A percentile compares a stretch with the other conserved stretches of the same genome.
phyloP scores from a whole-genome alignment of 2,797 vertebrate species.

The Eutrigla gurnardus region DNA sequence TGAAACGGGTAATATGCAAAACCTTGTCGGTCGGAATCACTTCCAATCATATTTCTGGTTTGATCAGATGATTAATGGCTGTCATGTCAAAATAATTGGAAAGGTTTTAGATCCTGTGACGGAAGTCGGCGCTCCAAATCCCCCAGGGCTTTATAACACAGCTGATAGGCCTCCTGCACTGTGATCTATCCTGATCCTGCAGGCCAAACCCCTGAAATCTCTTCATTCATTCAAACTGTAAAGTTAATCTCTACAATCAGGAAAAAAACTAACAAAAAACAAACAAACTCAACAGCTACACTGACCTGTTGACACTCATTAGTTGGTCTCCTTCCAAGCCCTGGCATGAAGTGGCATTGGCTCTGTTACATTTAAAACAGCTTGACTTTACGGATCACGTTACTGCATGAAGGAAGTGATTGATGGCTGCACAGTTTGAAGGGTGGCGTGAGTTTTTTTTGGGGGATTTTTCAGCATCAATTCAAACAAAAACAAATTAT shows the following conservation, averaged over 20 bases:
- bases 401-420: no score
- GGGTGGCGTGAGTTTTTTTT: neutral
- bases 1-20: neutral
- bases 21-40: neutral
- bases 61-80: neutral
- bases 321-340: neutral
- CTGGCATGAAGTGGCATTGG: no score
- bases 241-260: neutral
- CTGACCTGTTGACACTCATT: neutral
- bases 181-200: no score
- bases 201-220: neutral
- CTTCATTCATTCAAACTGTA: neutral
- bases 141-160: no score
- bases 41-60: slow-evolving; percentile 1
- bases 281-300: neutral
- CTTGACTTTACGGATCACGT: neutral
- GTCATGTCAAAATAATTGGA: no score
- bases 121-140: neutral
- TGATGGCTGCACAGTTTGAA: no score
- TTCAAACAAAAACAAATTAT: neutral
- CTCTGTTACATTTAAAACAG: neutral
- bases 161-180: neutral
- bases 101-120: no score
- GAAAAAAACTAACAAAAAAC: neutral
- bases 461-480: neutral